phyloP scores from a whole-genome alignment of 2,888 invertebrate genomes.

The Aplocera efformata region DNA sequence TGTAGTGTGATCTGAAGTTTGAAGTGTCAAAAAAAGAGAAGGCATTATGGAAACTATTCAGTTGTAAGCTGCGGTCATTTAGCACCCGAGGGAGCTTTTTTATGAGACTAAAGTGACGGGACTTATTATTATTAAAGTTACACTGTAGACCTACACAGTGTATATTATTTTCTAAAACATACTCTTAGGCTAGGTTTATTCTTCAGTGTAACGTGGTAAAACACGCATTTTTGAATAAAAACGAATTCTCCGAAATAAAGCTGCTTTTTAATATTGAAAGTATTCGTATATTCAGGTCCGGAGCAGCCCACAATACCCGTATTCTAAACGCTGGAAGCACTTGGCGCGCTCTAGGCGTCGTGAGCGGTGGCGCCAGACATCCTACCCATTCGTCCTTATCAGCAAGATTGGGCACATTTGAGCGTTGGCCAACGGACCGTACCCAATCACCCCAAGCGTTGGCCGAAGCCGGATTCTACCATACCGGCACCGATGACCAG shows the following conservation, averaged over 20 bases:
- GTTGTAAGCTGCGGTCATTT: slow-evolving; percentile 1
- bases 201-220: no score
- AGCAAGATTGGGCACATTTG: slow-evolving; percentile 84
- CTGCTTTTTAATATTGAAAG: neutral
- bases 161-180: no score
- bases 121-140: no score
- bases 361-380: slow-evolving; percentile 75
- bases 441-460: slow-evolving; percentile 88
- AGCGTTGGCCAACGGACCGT: slow-evolving; percentile 87
- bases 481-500: slow-evolving; percentile 86
- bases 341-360: slow-evolving; percentile 64
- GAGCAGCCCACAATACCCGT: slow-evolving; percentile 61
- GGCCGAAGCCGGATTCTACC: slow-evolving; percentile 94
- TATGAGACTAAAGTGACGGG: no score
- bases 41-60: slow-evolving; percentile 3
- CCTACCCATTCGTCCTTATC: slow-evolving; percentile 85
- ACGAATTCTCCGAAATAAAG: no score
- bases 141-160: no score
- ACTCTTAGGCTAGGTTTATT: no score
- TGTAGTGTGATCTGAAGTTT: no score
- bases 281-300: slow-evolving; percentile 40
- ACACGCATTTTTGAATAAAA: no score
- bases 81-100: no score
- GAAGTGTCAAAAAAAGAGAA: no score
- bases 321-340: slow-evolving; percentile 55